phyloP scores from a whole-genome alignment of 2,888 invertebrate species.

The Lydus trimaculatus region DNA sequence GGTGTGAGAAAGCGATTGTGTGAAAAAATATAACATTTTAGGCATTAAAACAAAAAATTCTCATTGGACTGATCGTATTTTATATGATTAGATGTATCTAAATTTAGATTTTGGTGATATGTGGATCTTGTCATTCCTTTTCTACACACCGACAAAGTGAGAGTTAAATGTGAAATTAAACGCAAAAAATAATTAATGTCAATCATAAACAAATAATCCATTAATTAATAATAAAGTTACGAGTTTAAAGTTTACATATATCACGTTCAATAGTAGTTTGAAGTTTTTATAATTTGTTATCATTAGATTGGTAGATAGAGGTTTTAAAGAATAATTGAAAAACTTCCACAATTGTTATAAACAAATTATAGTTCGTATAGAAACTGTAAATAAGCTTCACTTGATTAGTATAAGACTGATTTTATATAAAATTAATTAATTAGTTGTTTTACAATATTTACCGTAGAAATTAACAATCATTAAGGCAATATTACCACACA shows the following conservation, averaged over 20 bases:
- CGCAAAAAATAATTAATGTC: slow-evolving; percentile 31
- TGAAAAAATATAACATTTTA: background rate
- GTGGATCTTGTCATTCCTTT: slow-evolving; percentile 13
- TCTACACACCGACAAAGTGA: slow-evolving; percentile 13
- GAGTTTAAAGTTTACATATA: slow-evolving; percentile 2
- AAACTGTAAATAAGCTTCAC: slow-evolving; percentile 30
- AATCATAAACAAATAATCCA: slow-evolving; percentile 7
- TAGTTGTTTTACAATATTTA: slow-evolving; percentile 19
- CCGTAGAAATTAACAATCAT: background rate
- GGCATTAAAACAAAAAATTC: background rate
- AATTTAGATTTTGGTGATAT: slow-evolving; percentile 18
- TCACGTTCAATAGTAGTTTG: slow-evolving; percentile 10
- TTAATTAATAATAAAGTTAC: slow-evolving; percentile 12
- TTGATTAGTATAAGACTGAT: slow-evolving; percentile 35
- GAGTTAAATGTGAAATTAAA: slow-evolving; percentile 8
- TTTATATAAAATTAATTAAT: slow-evolving; percentile 23
- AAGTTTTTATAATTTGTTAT: slow-evolving; percentile 3
- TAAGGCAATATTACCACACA: background rate
- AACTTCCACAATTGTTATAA: slow-evolving; percentile 22
- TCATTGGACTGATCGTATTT: slow-evolving; percentile 40
- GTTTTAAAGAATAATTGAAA: slow-evolving; percentile 14
- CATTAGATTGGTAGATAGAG: background rate
- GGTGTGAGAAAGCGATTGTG: background rate
- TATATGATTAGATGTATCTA: slow-evolving; percentile 35
- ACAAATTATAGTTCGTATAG: slow-evolving; percentile 8